Base-by-base conservation (phyloP, 2,113 vertebrate genomes). In the Pimephales promelas region DNA sequence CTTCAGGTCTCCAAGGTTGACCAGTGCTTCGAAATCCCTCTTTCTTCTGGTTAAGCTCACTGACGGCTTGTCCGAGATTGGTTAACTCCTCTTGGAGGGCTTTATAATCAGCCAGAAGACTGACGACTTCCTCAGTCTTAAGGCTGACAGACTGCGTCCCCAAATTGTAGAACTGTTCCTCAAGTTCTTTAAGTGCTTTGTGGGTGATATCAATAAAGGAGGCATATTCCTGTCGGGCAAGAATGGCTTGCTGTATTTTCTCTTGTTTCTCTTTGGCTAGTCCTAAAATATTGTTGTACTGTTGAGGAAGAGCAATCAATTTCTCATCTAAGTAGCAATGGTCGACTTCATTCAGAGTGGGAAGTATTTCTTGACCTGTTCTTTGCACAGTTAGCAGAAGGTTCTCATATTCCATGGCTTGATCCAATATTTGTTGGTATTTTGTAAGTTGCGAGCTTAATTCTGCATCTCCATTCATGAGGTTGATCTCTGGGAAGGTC, bases 391-490 rank as follows among this genome's bases (percentile, higher is more conserved):
- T 95, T 16, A 98, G 93, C 2, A 99, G 93, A 26, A 99, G 95
- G 82, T 95, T 99, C 89, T 99, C 98, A 31, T 98, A 96, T 88
- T 98, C 97, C 2, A 96, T 95, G 79, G 95, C 96, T 73, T 98
- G 95, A 66, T 98, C 96, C 8, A 99, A 92, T 86, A 99, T 94
- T 79, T 95, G 93, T 28, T 97, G 96, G 88, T 97, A 98, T 85
- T 96, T 96, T 83, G 93, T 91, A 75, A 98, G 84, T 1, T 97
- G 96, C 0, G 86, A 81, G 3, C 95, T 93, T 4, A 99, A 91
- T 85, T 98, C 96, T 0, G 92, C 59, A 9, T 94, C 93, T 66
- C 93, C 90, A 62, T 94, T 95, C 93, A 95, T 97, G 11, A 98
- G 93, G 90, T 94, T 96, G 86, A 99, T 94, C 91, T 98, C 97